Evolutionary conservation across 2,113 vertebrate genomes (phyloP), one percentile per base, ranked within the genome.

Genomic region (Grus americana): DNA sequence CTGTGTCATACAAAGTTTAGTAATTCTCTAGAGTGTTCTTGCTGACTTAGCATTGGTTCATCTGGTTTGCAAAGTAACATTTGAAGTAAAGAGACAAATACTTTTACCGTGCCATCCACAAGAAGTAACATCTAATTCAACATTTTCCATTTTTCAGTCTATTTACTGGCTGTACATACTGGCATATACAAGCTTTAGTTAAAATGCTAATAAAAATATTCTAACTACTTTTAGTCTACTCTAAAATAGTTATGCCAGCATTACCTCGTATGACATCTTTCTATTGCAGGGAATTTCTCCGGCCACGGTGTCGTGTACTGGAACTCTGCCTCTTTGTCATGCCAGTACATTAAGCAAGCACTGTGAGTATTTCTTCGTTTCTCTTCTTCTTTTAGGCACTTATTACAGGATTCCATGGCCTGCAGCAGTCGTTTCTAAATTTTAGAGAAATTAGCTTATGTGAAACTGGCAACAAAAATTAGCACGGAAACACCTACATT

Each of bases 301-400:
- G 99, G 99, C 97, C 99, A 98, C 0, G 97, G 97, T 26, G 99
- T 99, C 50, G 75, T 8, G 71, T 99, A 99, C 29, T 68, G 86
- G 88, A 98, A 99, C 92, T 99, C 98, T 38, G 84, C 85, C 23
- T 98, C 98, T 34, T 82, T 91, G 59, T 99, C 98, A 79, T 98
- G 98, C 47, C 97, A 98, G 95, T 98, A 99, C 97, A 99, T 98
- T 0, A 98, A 96, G 86, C 99, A 99, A 90, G 99, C 98, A 32
- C 98, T 99, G 91, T 99, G 99, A 62, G 97, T 95, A 95, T 99
- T 99, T 95, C 99, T 98, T 86, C 40, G 97, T 93, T 97, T 98
- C 93, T 99, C 99, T 34, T 98, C 98, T 80, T 98, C 97, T 44
- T 98, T 99, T 96, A 99, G 91, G 65, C 97, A 97, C 38, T 98